These are phyloP conservation scores for Lysandra coridon DNA, from an alignment of 2,888 invertebrate genomes.

Conservation along the genomic window DNA sequence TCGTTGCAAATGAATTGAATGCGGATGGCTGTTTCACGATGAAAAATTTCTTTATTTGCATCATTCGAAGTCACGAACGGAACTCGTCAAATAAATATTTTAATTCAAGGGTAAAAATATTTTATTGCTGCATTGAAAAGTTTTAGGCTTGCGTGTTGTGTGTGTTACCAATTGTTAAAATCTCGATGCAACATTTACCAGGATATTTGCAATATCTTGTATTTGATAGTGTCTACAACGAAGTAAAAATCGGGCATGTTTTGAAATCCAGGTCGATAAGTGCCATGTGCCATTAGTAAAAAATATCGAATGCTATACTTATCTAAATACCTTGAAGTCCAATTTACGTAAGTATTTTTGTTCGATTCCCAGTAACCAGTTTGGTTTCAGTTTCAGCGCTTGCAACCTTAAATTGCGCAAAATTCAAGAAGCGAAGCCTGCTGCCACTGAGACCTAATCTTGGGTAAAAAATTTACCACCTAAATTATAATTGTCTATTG, in stretches of 20 bases:
- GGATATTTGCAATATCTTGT: too few relatives aligned
- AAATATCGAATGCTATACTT: too few relatives aligned
- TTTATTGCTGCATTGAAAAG: neutral
- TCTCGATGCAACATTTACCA: neutral
- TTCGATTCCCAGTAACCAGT: neutral
- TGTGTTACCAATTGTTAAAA: neutral
- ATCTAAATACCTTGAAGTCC: too few relatives aligned
- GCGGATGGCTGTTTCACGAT: constrained; percentile 51
- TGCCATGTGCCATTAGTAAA: too few relatives aligned
- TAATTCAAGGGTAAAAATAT: neutral
- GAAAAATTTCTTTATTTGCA: constrained; percentile 62
- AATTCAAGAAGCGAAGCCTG: too few relatives aligned
- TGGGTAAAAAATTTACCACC: too few relatives aligned
- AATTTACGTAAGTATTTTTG: neutral
- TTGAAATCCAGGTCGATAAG: neutral
- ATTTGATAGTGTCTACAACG: neutral
- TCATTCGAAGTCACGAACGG: constrained; percentile 51
- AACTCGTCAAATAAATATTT: constrained; percentile 26
- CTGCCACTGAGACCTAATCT: too few relatives aligned
- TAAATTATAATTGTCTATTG: too few relatives aligned
- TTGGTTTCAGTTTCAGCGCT: too few relatives aligned
- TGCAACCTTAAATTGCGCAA: too few relatives aligned
- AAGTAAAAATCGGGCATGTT: neutral
- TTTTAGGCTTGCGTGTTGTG: neutral
- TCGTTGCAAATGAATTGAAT: constrained; percentile 63